Percentiles rank a stretch among this genome's conserved stretches.
phyloP scores from a whole-genome alignment of 2,888 invertebrate species.

The Rhagium mordax region DNA sequence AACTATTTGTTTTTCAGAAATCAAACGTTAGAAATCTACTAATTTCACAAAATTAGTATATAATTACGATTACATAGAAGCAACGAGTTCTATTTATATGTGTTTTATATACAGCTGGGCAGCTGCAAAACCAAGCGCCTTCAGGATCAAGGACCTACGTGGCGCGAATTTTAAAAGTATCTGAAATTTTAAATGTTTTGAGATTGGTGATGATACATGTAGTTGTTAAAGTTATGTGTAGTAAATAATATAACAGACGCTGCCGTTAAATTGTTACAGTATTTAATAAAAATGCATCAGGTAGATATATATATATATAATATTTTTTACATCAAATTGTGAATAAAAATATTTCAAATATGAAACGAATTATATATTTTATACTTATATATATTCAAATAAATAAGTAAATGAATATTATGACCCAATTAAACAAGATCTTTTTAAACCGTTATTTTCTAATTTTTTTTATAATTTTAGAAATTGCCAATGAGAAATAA shows the following conservation, averaged over 20 bases:
- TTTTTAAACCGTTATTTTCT: neutral
- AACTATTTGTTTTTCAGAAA: neutral
- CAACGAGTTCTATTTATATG: too few species aligned
- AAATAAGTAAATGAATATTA: too few species aligned
- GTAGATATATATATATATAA: too few species aligned
- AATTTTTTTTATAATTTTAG: constrained; percentile 7
- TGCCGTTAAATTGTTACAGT: neutral
- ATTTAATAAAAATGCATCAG: constrained; percentile 20
- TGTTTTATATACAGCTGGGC: neutral
- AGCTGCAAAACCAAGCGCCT: neutral
- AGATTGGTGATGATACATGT: neutral
- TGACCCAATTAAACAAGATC: neutral
- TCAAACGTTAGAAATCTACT: neutral
- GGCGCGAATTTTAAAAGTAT: constrained; percentile 26
- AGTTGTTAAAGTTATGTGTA: constrained; percentile 17
- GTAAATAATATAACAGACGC: neutral
- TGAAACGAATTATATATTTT: too few species aligned
- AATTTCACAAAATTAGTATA: neutral
- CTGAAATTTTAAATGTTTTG: neutral
- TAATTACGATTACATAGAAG: too few species aligned
- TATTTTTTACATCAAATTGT: neutral
- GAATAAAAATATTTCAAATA: too few species aligned
- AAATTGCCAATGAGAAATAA: constrained; percentile 35
- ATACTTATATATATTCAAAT: too few species aligned
- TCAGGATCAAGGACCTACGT: neutral